Base-by-base conservation (phyloP, 2,113 vertebrate species). In the Chionodraco myersi region DNA sequence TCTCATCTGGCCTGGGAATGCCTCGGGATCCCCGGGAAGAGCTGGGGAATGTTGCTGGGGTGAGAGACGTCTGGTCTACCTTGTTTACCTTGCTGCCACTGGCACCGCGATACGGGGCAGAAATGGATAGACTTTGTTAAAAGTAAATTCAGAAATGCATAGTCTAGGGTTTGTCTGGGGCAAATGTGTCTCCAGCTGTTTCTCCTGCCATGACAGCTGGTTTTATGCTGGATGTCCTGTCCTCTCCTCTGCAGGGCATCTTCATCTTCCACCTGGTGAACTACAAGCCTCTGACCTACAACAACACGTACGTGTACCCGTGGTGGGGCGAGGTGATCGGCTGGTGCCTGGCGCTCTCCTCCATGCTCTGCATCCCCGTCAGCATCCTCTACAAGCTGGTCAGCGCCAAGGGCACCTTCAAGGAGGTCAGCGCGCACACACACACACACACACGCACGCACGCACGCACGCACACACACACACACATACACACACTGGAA, bases 301-400 rank as follows among this genome's bases (percentile, higher is more conserved):
- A 96, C 91, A 96, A 93, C 48, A 58, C 45, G 67, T 96, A 96
- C 44, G 94, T 94, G 69, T 96, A 96, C 88, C 96, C 96, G 0
- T 96, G 95, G 96, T 96, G 96, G 96, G 96, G 96, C 0, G 96
- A 96, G 90, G 95, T 94, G 76, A 92, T 96, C 0, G 96, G 96
- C 62, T 96, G 96, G 96, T 94, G 92, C 10, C 18, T 96, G 86
- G 96, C 95, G 16, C 89, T 96, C 72, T 95, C 95, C 77, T 96
- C 96, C 76, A 96, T 96, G 96, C 92, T 96, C 45, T 96, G 96
- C 83, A 95, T 96, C 76, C 96, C 96, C 0, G 65, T 94, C 77
- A 95, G 91, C 63, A 16, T 96, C 11, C 53, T 95, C 72, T 96
- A 95, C 94, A 96, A 95, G 62, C 89, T 96, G n/a, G 84, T 92